These are phyloP conservation scores for Xyrauchen texanus DNA, from an alignment of 2,113 vertebrate genomes.

Conservation along the genomic window DNA sequence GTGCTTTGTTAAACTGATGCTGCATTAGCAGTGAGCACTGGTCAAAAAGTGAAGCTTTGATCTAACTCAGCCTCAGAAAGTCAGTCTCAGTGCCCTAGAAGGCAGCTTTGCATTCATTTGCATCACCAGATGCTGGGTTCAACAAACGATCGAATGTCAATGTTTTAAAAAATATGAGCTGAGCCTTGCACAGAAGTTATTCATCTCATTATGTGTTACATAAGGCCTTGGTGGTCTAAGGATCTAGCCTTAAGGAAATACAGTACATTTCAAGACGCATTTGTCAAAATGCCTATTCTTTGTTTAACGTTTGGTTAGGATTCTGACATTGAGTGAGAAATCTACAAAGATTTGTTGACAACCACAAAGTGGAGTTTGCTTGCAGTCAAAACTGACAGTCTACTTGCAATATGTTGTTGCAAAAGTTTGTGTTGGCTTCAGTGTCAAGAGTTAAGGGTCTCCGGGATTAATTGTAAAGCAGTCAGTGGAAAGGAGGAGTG, in stretches of 20 bases:
- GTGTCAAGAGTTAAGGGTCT: conserved; percentile 22
- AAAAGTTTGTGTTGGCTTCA: conserved; percentile 6
- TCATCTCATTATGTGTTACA: background rate
- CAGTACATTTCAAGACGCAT: background rate
- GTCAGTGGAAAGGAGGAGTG: no score
- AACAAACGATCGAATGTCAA: conserved; percentile 18
- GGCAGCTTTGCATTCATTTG: conserved; percentile 43
- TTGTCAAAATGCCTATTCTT: no score
- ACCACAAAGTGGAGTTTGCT: background rate
- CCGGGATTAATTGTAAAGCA: no score
- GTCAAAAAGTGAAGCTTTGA: conserved; percentile 50
- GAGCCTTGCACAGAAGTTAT: conserved; percentile 9
- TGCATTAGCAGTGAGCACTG: conserved; percentile 30
- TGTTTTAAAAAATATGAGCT: conserved; percentile 10
- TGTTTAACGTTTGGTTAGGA: background rate
- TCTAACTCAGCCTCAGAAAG: conserved; percentile 15
- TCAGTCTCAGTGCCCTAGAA: conserved; percentile 14
- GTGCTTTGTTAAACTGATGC: conserved; percentile 40
- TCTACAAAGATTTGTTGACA: background rate
- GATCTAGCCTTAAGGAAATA: background rate
- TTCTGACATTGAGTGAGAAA: conserved; percentile 1
- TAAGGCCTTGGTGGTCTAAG: background rate
- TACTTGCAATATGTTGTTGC: background rate
- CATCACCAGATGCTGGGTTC: conserved; percentile 39
- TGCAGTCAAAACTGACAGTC: background rate